These are phyloP conservation scores for Chondrilla cf. caribensis DNA, from an alignment of 37 sponge, comb jelly and placozoan species.

Conservation along the genomic window DNA sequence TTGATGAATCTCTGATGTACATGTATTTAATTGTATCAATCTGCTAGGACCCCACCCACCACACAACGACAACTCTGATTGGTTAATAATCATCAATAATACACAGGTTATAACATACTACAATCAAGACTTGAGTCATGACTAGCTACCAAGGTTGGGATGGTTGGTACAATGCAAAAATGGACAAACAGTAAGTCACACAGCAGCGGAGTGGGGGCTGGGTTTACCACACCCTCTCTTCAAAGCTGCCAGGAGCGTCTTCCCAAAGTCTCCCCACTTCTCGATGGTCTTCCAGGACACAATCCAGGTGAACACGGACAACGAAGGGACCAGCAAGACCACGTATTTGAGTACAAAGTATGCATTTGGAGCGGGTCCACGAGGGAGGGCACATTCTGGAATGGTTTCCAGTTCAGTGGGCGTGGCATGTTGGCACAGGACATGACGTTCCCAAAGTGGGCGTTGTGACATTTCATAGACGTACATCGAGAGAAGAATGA, in stretches of 20 bases:
- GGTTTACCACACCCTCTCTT: too few relatives aligned
- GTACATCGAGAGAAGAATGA: slow-evolving; percentile 46
- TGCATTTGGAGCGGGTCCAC: not conserved
- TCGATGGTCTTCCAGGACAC: not conserved
- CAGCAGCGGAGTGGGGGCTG: too few relatives aligned
- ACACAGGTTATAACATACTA: too few relatives aligned
- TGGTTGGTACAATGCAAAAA: too few relatives aligned
- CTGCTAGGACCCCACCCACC: too few relatives aligned
- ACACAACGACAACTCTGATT: too few relatives aligned
- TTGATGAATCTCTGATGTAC: too few relatives aligned
- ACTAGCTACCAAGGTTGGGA: too few relatives aligned
- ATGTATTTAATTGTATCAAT: too few relatives aligned
- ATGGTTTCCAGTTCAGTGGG: not conserved
- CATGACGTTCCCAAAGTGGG: slow-evolving; percentile 43
- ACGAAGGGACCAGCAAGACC: not conserved
- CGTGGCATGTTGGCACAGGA: not conserved
- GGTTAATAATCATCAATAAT: too few relatives aligned
- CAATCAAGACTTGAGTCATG: too few relatives aligned
- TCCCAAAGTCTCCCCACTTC: not conserved
- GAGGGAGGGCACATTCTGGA: not conserved
- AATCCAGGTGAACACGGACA: not conserved
- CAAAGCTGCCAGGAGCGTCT: not conserved
- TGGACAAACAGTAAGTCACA: too few relatives aligned
- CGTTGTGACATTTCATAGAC: slow-evolving; percentile 48
- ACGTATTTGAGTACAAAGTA: not conserved